Evolutionary conservation across 2,797 vertebrate genomes (phyloP).

Genomic region (Platyrinchus mystaceus): DNA sequence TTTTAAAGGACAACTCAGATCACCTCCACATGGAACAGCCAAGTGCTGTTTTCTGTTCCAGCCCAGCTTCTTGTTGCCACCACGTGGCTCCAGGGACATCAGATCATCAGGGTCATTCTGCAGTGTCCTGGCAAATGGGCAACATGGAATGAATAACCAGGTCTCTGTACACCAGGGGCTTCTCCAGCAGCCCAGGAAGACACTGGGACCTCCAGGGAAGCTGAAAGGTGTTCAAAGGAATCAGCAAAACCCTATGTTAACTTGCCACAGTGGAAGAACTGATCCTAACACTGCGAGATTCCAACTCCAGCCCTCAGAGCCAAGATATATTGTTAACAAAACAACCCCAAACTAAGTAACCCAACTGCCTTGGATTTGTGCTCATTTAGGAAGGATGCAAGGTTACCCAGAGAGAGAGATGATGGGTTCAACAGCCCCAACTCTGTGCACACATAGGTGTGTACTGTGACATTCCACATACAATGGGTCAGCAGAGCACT

Average conservation of each 20-base stretch:
- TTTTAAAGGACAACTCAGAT: not conserved
- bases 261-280: not conserved
- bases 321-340: not conserved
- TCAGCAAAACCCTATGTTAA: accelerated
- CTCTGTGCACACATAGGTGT: not conserved
- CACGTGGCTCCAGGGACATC: accelerated
- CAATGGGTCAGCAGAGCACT: not conserved
- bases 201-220: not conserved
- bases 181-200: not conserved
- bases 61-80: not conserved
- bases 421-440: not conserved
- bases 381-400: not conserved
- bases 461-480: not conserved
- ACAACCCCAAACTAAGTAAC: not conserved
- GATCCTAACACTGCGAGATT: not conserved
- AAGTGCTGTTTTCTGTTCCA: not conserved
- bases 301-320: not conserved
- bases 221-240: not conserved
- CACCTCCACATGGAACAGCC: not conserved
- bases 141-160: not conserved
- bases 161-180: not conserved
- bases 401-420: not conserved
- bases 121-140: not conserved
- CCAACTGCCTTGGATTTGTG: not conserved
- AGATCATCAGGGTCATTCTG: not conserved